Percentiles rank a stretch among this genome's conserved stretches.
phyloP scores from a whole-genome alignment of 2,888 invertebrate genomes.

The Andricus quercusramuli region DNA sequence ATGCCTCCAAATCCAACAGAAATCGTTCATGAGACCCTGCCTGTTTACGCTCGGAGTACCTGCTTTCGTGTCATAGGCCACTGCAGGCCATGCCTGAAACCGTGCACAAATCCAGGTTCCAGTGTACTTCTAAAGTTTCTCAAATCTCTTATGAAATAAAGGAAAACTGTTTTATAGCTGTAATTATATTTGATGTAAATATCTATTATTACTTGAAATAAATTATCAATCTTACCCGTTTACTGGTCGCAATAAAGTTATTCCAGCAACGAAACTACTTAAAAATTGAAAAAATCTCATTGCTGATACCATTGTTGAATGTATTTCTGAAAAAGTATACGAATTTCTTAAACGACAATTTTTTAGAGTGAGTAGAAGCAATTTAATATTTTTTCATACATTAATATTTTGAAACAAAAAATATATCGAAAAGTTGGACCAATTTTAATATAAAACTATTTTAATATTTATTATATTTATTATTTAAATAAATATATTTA shows the following conservation, averaged over 20 bases:
- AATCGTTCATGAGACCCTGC: too few relatives aligned
- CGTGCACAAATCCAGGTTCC: too few relatives aligned
- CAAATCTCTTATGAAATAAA: not conserved
- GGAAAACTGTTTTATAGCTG: not conserved
- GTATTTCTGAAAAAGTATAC: not conserved
- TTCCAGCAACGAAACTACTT: slow-evolving; percentile 20
- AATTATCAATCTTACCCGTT: slow-evolving; percentile 3
- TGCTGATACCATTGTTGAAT: slow-evolving; percentile 1
- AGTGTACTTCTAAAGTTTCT: too few relatives aligned
- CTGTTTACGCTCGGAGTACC: too few relatives aligned
- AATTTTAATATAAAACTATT: too few relatives aligned
- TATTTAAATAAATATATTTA: too few relatives aligned
- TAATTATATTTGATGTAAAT: not conserved
- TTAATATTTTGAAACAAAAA: too few relatives aligned
- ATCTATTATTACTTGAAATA: not conserved
- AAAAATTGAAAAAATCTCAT: slow-evolving; percentile 19
- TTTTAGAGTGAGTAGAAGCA: not conserved
- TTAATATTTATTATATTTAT: too few relatives aligned
- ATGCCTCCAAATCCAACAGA: too few relatives aligned
- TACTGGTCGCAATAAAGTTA: slow-evolving; percentile 11
- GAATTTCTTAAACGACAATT: not conserved
- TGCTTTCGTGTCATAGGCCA: too few relatives aligned
- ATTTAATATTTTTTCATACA: not conserved
- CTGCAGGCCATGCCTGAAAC: too few relatives aligned
- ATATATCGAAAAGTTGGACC: too few relatives aligned